Conservation (phyloP, 1,140 invertebrate species). For the Drosophila sp. region DNA sequence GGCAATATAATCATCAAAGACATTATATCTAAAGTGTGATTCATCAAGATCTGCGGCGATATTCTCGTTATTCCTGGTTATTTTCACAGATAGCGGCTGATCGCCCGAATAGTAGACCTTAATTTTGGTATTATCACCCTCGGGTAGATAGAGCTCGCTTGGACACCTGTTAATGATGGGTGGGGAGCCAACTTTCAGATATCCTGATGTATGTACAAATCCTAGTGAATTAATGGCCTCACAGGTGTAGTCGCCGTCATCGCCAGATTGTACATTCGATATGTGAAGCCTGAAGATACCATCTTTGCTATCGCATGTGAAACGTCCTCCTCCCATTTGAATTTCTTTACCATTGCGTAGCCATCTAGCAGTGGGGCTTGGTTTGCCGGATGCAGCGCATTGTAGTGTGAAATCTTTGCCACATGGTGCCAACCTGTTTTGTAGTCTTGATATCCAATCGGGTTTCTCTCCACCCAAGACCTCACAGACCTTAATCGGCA, state of each 20-base stretch:
- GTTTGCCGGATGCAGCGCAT: conserved; percentile 96
- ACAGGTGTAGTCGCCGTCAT: conserved; percentile 98
- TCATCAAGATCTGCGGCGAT: conserved; percentile 88
- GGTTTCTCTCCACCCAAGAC: conserved; percentile 95
- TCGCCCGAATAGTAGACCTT: conserved; percentile 97
- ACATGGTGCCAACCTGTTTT: conserved; percentile 91
- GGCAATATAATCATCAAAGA: conserved; percentile 98
- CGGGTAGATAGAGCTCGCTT: conserved; percentile 93
- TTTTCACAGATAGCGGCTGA: conserved; percentile 93
- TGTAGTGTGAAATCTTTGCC: conserved; percentile 94
- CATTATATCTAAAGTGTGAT: conserved; percentile 94
- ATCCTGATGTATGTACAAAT: conserved; percentile 92
- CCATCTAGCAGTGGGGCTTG: conserved; percentile 95
- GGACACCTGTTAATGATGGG: conserved; percentile 97
- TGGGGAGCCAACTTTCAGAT: conserved; percentile 96
- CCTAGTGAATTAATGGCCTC: conserved; percentile 97
- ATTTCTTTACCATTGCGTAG: conserved; percentile 96
- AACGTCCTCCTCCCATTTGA: conserved; percentile 87
- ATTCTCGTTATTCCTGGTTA: conserved; percentile 92
- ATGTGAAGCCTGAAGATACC: conserved; percentile 95
- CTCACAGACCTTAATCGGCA: conserved; percentile 94
- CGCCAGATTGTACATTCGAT: conserved; percentile 94
- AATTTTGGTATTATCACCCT: conserved; percentile 97
- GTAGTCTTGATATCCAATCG: conserved; percentile 94
- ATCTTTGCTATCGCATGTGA: conserved; percentile 90